Percentiles rank a stretch among this genome's conserved stretches.
phyloP scores from a whole-genome alignment of 2,797 vertebrate genomes.

The Naso thynnoides region DNA sequence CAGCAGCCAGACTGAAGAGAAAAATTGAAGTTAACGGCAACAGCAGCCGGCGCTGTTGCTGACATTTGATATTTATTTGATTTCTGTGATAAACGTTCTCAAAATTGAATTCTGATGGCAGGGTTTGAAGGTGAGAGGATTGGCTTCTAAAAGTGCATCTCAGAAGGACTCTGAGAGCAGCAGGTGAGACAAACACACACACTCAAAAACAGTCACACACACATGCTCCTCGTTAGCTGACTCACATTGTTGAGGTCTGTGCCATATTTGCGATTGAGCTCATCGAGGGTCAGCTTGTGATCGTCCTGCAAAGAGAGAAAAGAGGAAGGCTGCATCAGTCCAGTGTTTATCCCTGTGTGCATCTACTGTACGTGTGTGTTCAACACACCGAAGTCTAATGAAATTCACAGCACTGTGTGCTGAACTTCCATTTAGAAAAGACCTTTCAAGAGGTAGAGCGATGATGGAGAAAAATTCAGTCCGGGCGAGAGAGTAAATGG shows the following conservation, averaged over 20 bases:
- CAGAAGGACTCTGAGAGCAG: not conserved
- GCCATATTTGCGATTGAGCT: constrained; percentile 95
- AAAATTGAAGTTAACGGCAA: not conserved
- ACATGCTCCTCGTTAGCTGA: constrained; percentile 9
- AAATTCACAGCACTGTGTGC: constrained; percentile 54
- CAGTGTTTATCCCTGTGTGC: constrained; percentile 4
- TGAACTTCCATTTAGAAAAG: constrained; percentile 53
- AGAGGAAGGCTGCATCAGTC: constrained; percentile 35
- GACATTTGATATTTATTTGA: constrained; percentile 25
- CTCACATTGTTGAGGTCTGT: constrained; percentile 95
- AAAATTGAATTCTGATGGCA: not conserved
- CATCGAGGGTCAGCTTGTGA: constrained; percentile 95
- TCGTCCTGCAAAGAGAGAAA: constrained; percentile 88
- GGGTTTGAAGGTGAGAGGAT: not conserved
- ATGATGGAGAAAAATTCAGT: not conserved
- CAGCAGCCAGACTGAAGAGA: constrained; percentile 24
- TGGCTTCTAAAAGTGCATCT: not conserved
- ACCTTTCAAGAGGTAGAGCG: constrained; percentile 7
- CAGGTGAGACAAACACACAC: not conserved
- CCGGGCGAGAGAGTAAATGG: not conserved
- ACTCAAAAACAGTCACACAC: not conserved
- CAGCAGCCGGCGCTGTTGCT: not conserved
- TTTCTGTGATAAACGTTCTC: not conserved
- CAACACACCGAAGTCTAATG: constrained; percentile 13
- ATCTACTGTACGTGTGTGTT: not conserved